These are phyloP conservation scores for Drosophila funebris DNA, from an alignment of 1,140 invertebrate species.

Conservation along the genomic window DNA sequence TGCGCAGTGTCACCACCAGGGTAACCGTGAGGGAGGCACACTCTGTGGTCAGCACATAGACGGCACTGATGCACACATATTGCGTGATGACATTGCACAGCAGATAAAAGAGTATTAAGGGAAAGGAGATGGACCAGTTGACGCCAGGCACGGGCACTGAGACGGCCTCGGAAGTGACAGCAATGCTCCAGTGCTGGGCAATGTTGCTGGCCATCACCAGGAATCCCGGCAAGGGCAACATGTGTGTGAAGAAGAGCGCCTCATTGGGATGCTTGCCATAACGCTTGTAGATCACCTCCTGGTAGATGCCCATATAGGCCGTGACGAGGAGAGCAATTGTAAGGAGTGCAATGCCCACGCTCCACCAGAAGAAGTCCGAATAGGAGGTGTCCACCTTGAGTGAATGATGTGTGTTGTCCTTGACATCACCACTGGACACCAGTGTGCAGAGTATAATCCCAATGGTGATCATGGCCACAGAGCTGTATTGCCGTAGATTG, in stretches of 20 bases:
- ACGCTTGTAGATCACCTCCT: constrained; percentile 93
- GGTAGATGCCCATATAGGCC: constrained; percentile 98
- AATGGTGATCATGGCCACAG: constrained; percentile 95
- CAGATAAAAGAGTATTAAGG: constrained; percentile 91
- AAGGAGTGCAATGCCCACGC: constrained; percentile 92
- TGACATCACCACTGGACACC: constrained; percentile 88
- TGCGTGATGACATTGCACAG: constrained; percentile 96
- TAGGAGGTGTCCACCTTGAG: constrained; percentile 81
- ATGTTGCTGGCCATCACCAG: constrained; percentile 88
- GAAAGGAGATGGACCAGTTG: constrained; percentile 87
- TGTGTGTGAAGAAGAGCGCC: constrained; percentile 94
- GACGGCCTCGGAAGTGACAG: constrained; percentile 60
- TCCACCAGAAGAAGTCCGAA: constrained; percentile 90
- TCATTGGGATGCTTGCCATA: constrained; percentile 98
- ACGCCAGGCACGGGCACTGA: constrained; percentile 82
- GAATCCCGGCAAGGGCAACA: constrained; percentile 70
- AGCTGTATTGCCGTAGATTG: constrained; percentile 93
- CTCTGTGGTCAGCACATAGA: constrained; percentile 96
- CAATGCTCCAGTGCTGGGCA: constrained; percentile 87
- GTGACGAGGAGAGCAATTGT: constrained; percentile 96
- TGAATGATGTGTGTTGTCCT: constrained; percentile 83
- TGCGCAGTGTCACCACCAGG: constrained; percentile 96
- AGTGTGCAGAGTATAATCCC: constrained; percentile 97
- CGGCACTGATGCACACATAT: constrained; percentile 97
- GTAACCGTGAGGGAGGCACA: constrained; percentile 97